phyloP scores from a whole-genome alignment of 2,113 vertebrate species.

The Gymnorhina tibicen region DNA sequence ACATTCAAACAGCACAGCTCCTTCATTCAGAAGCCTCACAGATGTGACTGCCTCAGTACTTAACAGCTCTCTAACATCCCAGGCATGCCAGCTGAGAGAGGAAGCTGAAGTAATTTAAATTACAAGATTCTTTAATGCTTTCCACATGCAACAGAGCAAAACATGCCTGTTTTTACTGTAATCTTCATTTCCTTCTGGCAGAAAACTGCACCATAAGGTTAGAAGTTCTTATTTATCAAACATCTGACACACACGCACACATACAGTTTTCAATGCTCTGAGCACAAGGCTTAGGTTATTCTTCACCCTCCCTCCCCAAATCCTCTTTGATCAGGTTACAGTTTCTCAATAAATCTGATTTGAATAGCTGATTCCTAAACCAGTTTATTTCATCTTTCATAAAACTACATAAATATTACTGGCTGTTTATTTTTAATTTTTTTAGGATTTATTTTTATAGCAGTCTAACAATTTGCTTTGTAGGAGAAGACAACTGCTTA shows the following conservation, averaged over 20 bases:
- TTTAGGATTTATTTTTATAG: not conserved
- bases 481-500: not conserved
- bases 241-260: not conserved
- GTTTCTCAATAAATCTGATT: not conserved
- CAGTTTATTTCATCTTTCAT: not conserved
- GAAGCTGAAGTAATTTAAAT: not conserved
- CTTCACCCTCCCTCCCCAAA: not conserved
- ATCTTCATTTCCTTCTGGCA: slow-evolving; percentile 1
- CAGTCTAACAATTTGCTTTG: not conserved
- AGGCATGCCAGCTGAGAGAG: not conserved
- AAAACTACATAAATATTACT: not conserved
- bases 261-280: not conserved
- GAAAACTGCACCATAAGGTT: not conserved
- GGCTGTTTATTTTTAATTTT: not conserved
- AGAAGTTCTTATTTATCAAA: not conserved
- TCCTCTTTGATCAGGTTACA: not conserved
- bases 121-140: not conserved
- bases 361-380: not conserved
- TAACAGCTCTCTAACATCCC: not conserved
- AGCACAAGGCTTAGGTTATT: not conserved
- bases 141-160: not conserved
- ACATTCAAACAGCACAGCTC: not conserved
- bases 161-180: not conserved
- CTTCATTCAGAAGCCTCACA: not conserved
- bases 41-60: not conserved